Base-by-base conservation (phyloP, 2,113 vertebrate genomes). In the Xiphophorus hellerii region DNA sequence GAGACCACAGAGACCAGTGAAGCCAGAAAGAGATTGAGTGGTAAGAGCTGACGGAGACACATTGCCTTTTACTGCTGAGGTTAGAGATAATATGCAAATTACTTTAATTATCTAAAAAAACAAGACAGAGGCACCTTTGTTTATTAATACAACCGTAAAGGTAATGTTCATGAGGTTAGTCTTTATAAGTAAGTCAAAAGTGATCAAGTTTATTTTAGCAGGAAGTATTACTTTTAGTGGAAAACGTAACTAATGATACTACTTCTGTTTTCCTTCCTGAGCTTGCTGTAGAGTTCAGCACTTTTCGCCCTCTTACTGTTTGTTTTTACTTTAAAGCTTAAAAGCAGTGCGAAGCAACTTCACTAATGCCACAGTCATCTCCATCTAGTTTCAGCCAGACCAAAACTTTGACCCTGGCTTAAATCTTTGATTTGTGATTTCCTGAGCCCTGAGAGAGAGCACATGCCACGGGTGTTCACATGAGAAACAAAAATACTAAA, bases 341-440 rank as follows among this genome's bases (percentile, higher is more conserved):
- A 42, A 72, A 42, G 29, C 27, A 44, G 71, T 22, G 17, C 22
- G 8, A 62, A 65, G 25, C n/a, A 28, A 54, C 64, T 2, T 60
- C 1, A 3, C 27, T 25, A 51, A 51, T 3, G 20, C 9, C 17
- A 8, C 42, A 13, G 44, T 39, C 54, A n/a, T 78, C 64, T 73
- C 66, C 65, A 65, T 17, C 65, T 1, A 62, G 60, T 39, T 0
- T 74, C 12, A 64, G 28, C 61, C 61, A 31, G 54, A 76, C 44
- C 58, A 51, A 66, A 30, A 30, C n/a, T 35, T 30, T 66, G 74
- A 80, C 42, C 54, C 17, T 15, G 8, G 66, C 66, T 74, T 77
- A 62, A 62, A 51, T 33, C 27, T 74, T 28, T 84, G 87, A 88
- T 88, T 81, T 84, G 87, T 84, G 78, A 84, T 79, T 88, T 84